phyloP scores from a whole-genome alignment of 2,113 vertebrate genomes.

The Suncus etruscus region DNA sequence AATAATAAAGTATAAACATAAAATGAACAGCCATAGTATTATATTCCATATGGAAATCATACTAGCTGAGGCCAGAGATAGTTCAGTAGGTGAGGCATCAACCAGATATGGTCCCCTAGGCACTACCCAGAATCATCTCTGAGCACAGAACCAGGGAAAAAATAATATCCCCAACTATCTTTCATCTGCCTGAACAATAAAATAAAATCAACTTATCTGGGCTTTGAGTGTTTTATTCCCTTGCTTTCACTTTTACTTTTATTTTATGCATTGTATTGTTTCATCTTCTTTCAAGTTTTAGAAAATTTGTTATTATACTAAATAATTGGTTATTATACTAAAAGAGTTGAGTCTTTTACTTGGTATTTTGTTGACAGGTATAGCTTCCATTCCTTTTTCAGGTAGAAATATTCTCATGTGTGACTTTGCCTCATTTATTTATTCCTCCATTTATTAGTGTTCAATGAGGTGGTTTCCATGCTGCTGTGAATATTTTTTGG shows the following conservation, averaged over 20 bases:
- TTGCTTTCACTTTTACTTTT: conserved; percentile 8
- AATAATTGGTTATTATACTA: neutral
- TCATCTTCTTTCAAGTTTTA: neutral
- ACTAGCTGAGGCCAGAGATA: too few species aligned
- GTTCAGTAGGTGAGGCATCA: too few species aligned
- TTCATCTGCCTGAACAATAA: neutral
- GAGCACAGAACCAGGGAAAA: too few species aligned
- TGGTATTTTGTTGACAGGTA: neutral
- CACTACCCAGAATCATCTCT: too few species aligned
- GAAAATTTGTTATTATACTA: neutral
- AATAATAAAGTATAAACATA: neutral
- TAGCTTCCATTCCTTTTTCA: neutral
- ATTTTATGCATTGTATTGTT: neutral
- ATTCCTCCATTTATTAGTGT: too few species aligned
- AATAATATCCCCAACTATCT: neutral
- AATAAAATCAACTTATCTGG: neutral
- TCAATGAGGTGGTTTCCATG: neutral
- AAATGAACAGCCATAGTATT: neutral
- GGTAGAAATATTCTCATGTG: neutral
- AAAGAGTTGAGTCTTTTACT: neutral
- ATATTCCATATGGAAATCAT: neutral
- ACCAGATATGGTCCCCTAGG: too few species aligned
- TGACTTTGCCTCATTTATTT: neutral
- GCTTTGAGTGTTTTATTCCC: neutral
- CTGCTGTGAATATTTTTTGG: neutral